Base-by-base conservation (phyloP, 2,113 vertebrate genomes). In the Lates calcarifer region DNA sequence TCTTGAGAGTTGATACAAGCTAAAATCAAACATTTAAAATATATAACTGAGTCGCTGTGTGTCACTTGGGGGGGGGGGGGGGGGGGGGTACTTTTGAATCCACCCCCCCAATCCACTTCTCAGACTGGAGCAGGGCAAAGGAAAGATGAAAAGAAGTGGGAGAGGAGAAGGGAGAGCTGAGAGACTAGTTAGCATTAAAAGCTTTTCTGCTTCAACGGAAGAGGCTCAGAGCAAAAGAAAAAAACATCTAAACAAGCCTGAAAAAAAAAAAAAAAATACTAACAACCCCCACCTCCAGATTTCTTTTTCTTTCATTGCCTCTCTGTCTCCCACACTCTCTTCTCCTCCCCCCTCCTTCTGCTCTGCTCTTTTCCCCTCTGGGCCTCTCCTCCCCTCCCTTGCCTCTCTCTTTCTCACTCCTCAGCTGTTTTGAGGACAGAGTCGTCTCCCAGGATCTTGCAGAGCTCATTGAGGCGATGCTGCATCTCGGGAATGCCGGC, bases 401-500 rank as follows among this genome's bases (percentile, higher is more conserved):
- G 39, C 22, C 9, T 53, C 69, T 55, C 39, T 4, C 71, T 26
- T 57, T 24, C 85, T 82, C 87, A 91, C 60, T 88, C 94, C 37
- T 95, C 95, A 29, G 88, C 89, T 17, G 97, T 98, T 94, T 96
- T 98, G 87, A 98, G 96, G 74, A 98, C 98, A 1, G 98, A 99
- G 88, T 99, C 97, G 94, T 99, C 98, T 67, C 98, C 98, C 84
- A 99, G 88, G 92, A 99, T 98, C 94, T 97, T 97, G 91, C 98
- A 99, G 64, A 99, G 96, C 94, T 99, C 97, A 35, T 98, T 96
- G 81, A 99, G 96, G 92, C 98, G 96, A 85, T 95, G 96, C 83
- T 99, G 98, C 98, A 99, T 99, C 95, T 98, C 96, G 85, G 98
- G 98, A 89, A 99, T 96, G 82, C 98, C 98, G 31, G 98, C 98